Evolutionary conservation across 64 coral and sea anemone species (phyloP).

Genomic region (Acropora yongei): DNA sequence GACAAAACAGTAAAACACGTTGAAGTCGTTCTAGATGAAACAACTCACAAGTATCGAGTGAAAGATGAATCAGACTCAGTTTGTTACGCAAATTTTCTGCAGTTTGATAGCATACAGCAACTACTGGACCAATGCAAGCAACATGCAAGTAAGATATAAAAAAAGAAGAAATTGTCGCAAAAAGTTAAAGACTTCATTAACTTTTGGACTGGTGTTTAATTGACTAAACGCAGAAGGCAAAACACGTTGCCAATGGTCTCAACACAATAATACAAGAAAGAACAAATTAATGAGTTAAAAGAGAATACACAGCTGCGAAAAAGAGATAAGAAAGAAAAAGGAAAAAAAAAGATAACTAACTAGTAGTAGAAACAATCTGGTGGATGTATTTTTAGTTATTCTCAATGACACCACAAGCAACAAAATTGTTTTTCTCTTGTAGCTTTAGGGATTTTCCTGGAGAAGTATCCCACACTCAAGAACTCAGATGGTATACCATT

Average conservation of each 20-base stretch:
- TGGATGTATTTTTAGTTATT: too few species aligned
- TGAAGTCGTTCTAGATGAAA: slow-evolving; percentile 74
- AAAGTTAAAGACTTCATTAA: neutral
- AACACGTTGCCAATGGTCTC: too few species aligned
- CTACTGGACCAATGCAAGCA: slow-evolving; percentile 89
- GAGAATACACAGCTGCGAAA: too few species aligned
- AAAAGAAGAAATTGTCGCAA: too few species aligned
- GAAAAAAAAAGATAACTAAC: too few species aligned
- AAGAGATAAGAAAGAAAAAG: too few species aligned
- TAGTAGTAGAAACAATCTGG: too few species aligned
- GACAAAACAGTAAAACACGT: slow-evolving; percentile 84
- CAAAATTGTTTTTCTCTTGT: neutral
- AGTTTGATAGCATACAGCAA: slow-evolving; percentile 91
- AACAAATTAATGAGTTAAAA: too few species aligned
- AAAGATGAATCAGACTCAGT: slow-evolving; percentile 86
- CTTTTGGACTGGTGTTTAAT: neutral
- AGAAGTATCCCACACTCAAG: slow-evolving; percentile 75
- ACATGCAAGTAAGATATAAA: slow-evolving; percentile 68
- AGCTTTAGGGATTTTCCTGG: slow-evolving; percentile 81
- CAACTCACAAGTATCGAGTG: slow-evolving; percentile 84
- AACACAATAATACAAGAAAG: too few species aligned
- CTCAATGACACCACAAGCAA: too few species aligned
- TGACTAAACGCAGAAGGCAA: too few species aligned
- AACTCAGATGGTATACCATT: slow-evolving; percentile 71
- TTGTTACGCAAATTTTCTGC: slow-evolving; percentile 88